Base-by-base conservation (phyloP, 1,140 invertebrate species). In the Euwallacea similis region DNA sequence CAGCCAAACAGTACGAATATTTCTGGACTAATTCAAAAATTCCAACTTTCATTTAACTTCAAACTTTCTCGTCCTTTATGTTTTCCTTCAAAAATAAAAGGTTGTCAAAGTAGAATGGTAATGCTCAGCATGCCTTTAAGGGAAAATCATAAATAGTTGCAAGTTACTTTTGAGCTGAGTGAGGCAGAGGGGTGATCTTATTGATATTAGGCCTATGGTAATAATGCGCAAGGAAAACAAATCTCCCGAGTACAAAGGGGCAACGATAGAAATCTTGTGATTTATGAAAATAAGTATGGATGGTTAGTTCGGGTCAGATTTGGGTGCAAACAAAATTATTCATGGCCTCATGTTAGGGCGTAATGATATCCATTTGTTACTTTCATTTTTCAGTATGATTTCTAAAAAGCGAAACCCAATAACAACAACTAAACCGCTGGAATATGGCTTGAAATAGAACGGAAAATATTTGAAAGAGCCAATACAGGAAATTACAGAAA, bases 11-110 rank as follows among this genome's bases (percentile, higher is more conserved):
- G 13, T 11, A 7, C 9, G 46, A 50, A 50, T 50, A 50, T 50
- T 50, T 50, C 46, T 11, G 46, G 46, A 50, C 13, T 50, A 50
- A 50, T 50, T 50, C 46, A 50, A 50, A 50, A 50, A 50, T 50
- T 50, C 46, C 46, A 50, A 11, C 46, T 50, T 33, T 33, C 21
- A 33, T 33, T 33, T 50, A 50, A 50, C 46, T 50, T 13, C 46
- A 33, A 11, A 50, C 46, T 50, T 50, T 13, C 46, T 13, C 9
- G 46, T 50, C 9, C 6, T 50, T 50, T 50, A 50, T 7, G 9
- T 50, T 50, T 33, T 33, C 21, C 21, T 33, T 33, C 21, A 33
- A 33, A 33, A 33, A 33, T 33, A 33, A 33, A 33, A 33, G 1
- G 21, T 33, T 33, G 21, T 33, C 21, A 33, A 33, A 33, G 21